These are phyloP conservation scores for Zaprionus ghesquierei DNA, from an alignment of 1,140 invertebrate species.

Conservation along the genomic window DNA sequence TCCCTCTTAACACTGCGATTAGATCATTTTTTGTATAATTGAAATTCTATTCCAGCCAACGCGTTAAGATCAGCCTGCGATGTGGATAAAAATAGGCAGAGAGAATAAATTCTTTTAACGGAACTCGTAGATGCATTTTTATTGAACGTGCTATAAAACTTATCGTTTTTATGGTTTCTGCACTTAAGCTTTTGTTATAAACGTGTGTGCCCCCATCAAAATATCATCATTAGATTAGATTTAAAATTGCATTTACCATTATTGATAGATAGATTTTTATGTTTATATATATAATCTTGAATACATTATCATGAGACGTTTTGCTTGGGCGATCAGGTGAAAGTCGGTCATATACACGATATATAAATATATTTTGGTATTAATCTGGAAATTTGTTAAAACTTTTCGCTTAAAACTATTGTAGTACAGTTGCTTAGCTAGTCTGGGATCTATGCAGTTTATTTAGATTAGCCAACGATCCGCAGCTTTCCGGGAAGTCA, in stretches of 20 bases:
- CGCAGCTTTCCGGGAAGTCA: constrained; percentile 12
- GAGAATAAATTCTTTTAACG: constrained; percentile 37
- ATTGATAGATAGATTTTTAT: neutral
- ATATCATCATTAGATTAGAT: neutral
- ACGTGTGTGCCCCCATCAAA: neutral
- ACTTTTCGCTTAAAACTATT: constrained; percentile 24
- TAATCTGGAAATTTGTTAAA: constrained; percentile 20
- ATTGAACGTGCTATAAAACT: constrained; percentile 34
- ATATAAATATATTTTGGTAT: constrained; percentile 24
- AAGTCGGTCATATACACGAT: constrained; percentile 15
- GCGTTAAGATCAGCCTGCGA: neutral
- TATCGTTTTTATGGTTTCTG: neutral
- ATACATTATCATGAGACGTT: constrained; percentile 14
- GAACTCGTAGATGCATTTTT: constrained; percentile 33
- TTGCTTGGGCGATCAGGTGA: constrained; percentile 2
- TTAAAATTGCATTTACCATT: constrained; percentile 11
- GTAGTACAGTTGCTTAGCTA: constrained; percentile 1
- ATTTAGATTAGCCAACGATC: constrained; percentile 34
- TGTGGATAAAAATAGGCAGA: neutral
- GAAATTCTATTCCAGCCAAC: neutral
- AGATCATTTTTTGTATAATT: neutral
- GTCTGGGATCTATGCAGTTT: constrained; percentile 3
- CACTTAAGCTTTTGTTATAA: neutral
- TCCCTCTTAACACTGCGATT: neutral
- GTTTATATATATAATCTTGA: neutral